Conservation (phyloP, 1,140 invertebrate genomes). For the Hetaerina americana region DNA sequence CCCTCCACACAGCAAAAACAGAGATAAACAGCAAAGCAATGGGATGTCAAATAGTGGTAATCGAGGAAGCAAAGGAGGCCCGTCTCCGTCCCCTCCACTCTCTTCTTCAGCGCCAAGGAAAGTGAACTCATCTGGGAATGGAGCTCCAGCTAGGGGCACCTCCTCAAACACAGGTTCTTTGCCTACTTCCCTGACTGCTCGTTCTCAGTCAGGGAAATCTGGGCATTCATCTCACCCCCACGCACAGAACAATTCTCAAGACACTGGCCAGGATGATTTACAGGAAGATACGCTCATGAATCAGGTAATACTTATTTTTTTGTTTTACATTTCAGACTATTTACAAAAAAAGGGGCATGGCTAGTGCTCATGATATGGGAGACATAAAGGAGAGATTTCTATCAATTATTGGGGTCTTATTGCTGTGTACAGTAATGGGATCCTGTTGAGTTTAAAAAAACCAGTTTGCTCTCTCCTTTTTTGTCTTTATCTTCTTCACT, state of each 20-base stretch:
- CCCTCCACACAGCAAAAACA: background rate
- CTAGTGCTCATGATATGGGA: too few species aligned
- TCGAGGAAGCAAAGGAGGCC: background rate
- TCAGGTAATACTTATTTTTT: background rate
- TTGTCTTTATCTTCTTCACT: too few species aligned
- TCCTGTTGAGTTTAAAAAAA: too few species aligned
- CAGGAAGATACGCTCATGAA: background rate
- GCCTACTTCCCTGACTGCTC: background rate
- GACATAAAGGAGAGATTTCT: too few species aligned
- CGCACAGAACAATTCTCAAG: background rate
- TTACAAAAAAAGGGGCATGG: too few species aligned
- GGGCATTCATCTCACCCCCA: too few species aligned
- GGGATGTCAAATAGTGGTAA: background rate
- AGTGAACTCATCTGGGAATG: background rate
- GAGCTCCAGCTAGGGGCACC: background rate
- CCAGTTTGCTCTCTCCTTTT: too few species aligned
- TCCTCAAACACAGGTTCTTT: too few species aligned
- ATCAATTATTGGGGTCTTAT: too few species aligned
- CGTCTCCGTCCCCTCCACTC: background rate
- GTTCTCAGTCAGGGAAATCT: background rate
- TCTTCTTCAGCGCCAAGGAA: background rate
- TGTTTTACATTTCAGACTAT: background rate
- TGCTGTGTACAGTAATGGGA: too few species aligned
- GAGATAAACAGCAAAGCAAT: background rate
- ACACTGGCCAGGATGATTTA: background rate